Evolutionary conservation across 2,113 vertebrate species (phyloP), one percentile per base, ranked within the genome.

Genomic region (Anas platyrhynchos): DNA sequence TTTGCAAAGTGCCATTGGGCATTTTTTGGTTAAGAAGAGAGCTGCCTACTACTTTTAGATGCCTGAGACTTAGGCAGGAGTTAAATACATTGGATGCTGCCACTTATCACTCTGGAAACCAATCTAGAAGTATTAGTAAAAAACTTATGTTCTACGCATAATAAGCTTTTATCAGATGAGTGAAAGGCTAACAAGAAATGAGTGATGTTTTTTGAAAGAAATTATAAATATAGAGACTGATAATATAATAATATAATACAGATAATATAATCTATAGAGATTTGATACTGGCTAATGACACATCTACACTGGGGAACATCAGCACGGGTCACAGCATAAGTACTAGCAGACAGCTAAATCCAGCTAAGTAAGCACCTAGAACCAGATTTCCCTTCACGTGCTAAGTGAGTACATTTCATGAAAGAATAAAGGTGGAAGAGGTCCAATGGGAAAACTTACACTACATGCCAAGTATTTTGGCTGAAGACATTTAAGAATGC

Each of bases 401-500:
- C 20, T 71, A 22, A 85, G 79, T 46, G 44, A 88, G 34, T 73
- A 36, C 21, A 88, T 86, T 89, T 90, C 31, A 71, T 6, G 5
- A 66, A 62, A 76, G 2, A 67, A 16, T 36, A 55, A 7, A 78
- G 26, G 29, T 44, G 72, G 72, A 85, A 78, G 44, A 84, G 44
- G 13, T 32, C 26, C 55, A 75, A 25, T 48, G 58, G 72, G 22
- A 85, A 78, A 94, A 81, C 32, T 56, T 77, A 72, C 3, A 69
- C 54, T 44, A 65, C 20, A 36, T 74, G 54, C 16, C 15, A 91
- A 94, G 36, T 22, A 80, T 91, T 88, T 89, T 89, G 78, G 26
- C 55, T 83, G 82, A 93, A 83, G 69, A 66, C 29, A 27, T 78
- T 86, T 75, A 92, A 84, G 86, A 95, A 92, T 83, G 34, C 15